phyloP scores from a whole-genome alignment of 2,113 vertebrate genomes.

The Etia nguti region DNA sequence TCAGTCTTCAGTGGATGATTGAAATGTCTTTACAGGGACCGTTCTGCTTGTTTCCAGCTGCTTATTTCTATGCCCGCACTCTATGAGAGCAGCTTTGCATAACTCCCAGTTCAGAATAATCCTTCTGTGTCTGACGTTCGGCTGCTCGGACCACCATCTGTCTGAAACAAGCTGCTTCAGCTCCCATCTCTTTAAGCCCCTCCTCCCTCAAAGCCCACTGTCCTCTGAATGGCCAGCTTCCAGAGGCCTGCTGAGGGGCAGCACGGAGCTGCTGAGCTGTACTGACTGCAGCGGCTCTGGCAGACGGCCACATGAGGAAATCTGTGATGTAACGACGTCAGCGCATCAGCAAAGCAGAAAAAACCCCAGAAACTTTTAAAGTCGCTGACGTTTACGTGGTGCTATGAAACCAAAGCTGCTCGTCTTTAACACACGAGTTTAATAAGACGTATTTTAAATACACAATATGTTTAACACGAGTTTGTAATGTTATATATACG shows the following conservation, averaged over 20 bases:
- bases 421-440: neutral
- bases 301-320: neutral
- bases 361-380: fast-evolving
- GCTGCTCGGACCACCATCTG: neutral
- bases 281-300: neutral
- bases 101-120: neutral
- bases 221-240: neutral
- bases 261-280: neutral
- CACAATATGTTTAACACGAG: neutral
- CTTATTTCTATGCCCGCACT: neutral
- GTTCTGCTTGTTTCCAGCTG: neutral
- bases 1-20: neutral
- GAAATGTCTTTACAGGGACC: neutral
- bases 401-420: neutral
- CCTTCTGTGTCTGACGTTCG: neutral
- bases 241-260: neutral
- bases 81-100: neutral
- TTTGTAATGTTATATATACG: neutral
- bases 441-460: neutral
- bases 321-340: too few species aligned
- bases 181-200: neutral
- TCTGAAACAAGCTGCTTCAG: neutral
- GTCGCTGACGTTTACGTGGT: neutral
- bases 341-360: neutral
- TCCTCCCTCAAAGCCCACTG: neutral